phyloP scores from a whole-genome alignment of 2,797 vertebrate species.

The Rachycentron canadum region DNA sequence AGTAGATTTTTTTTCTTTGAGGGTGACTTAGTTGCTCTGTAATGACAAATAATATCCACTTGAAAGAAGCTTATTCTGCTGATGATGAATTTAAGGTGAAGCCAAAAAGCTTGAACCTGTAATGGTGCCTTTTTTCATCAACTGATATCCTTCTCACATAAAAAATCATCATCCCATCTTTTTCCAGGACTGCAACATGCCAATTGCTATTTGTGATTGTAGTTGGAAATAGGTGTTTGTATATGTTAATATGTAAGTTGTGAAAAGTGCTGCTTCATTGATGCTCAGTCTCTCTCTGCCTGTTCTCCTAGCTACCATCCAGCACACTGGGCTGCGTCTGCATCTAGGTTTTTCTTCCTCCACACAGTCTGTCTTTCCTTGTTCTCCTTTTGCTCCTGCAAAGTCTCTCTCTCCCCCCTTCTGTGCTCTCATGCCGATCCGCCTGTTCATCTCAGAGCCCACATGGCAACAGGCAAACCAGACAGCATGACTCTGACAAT shows the following conservation, averaged over 20 bases:
- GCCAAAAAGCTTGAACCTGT: not conserved
- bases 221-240: conserved; percentile 5
- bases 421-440: conserved; percentile 59
- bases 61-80: not conserved
- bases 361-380: conserved; percentile 66
- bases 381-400: conserved; percentile 33
- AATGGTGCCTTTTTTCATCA: not conserved
- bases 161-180: not conserved
- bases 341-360: conserved; percentile 65
- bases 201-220: not conserved
- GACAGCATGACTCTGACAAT: conserved; percentile 44
- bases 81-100: not conserved
- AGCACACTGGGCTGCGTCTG: conserved; percentile 50
- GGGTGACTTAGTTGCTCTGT: not conserved
- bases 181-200: not conserved
- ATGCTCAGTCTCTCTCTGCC: conserved; percentile 34
- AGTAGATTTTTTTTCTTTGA: too few species aligned
- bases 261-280: conserved; percentile 1
- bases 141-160: too few species aligned
- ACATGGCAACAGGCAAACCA: conserved; percentile 68
- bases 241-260: conserved; percentile 6
- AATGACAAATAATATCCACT: not conserved
- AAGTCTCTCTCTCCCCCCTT: conserved; percentile 18
- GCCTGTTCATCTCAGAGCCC: conserved; percentile 67
- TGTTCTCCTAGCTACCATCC: conserved; percentile 45